Evolutionary conservation across 2,797 vertebrate species (phyloP), one percentile per base, ranked within the genome.

Genomic region (Agapornis canus): DNA sequence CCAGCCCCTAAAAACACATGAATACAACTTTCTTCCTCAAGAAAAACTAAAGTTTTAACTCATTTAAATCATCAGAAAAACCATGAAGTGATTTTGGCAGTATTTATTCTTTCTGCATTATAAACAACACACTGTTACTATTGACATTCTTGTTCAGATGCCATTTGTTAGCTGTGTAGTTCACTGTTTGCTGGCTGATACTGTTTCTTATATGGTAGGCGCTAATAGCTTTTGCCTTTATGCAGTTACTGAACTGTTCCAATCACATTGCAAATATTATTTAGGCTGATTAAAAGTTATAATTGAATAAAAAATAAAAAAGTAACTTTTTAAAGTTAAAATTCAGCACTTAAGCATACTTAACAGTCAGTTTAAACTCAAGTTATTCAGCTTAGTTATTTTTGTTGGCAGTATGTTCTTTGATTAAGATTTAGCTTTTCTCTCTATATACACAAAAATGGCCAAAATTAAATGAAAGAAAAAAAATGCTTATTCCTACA

Each of bases 361-460:
- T 56, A 80, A 3, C 31, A 69, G 13, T 47, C 39, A 59, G 11
- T 76, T 86, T 49, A 59, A 69, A 90, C 89, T 10, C 13, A 82
- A 84, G 31, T 20, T 89, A 52, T 79, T 71, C 61, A 42, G 11
- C 31, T 78, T 92, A 71, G 72, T 80, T 87, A 76, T 73, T 87
- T 85, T 73, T 37, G 22, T 31, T 92, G 70, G 19, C 54, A 79
- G 14, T 39, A 61, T 29, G 47, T 43, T 85, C 49, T 86, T 29
- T 13, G 14, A 69, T 65, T 79, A 72, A 89, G 47, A 76, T 65
- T 61, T 51, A 59, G 13, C 14, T 85, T 85, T 76, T 6, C 59
- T 76, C 7, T 65, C 49, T 40, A 35, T 7, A 3, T 32, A 47
- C 25, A 72, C 19, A 86, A 68, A 82, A 15, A 82, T 43, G 5